These are phyloP conservation scores for Pangasius krempfi DNA, from an alignment of 2,797 vertebrate genomes.

Conservation along the genomic window DNA sequence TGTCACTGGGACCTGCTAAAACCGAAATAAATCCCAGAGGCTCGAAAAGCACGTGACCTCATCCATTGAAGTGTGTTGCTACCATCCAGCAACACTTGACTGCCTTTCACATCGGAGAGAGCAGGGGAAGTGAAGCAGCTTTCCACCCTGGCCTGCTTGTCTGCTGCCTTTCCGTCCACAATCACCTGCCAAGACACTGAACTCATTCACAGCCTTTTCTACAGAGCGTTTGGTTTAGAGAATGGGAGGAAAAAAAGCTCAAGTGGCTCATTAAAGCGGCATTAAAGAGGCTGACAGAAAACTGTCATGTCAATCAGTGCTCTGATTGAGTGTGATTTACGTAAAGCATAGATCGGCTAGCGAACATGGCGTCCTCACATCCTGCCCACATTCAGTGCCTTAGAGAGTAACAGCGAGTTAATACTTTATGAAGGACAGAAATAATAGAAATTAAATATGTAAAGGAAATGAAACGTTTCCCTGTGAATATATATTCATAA, in stretches of 20 bases:
- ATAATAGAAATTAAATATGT: conserved; percentile 52
- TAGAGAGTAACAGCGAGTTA: conserved; percentile 31
- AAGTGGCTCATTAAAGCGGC: conserved; percentile 30
- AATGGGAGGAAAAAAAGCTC: background rate
- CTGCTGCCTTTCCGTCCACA: conserved; percentile 57
- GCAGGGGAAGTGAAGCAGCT: conserved; percentile 33
- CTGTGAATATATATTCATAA: conserved; percentile 44
- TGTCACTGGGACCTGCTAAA: conserved; percentile 45
- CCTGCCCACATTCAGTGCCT: background rate
- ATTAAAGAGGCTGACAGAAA: conserved; percentile 21
- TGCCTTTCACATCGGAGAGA: conserved; percentile 60
- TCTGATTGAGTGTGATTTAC: conserved; percentile 39
- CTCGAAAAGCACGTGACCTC: conserved; percentile 58
- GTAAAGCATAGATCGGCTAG: background rate
- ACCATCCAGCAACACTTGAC: conserved; percentile 73
- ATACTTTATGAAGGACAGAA: conserved; percentile 53
- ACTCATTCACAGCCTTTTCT: conserved; percentile 52
- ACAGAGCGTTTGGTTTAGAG: conserved; percentile 31
- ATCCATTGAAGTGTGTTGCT: conserved; percentile 64
- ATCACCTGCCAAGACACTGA: conserved; percentile 50
- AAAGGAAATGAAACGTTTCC: conserved; percentile 51
- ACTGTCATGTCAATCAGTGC: conserved; percentile 20
- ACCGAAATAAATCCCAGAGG: conserved; percentile 32
- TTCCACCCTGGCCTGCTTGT: conserved; percentile 51
- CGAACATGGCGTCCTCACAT: conserved; percentile 14